Evolutionary conservation across 1,140 invertebrate species (phyloP).

Genomic region (Drosophila willistoni): DNA sequence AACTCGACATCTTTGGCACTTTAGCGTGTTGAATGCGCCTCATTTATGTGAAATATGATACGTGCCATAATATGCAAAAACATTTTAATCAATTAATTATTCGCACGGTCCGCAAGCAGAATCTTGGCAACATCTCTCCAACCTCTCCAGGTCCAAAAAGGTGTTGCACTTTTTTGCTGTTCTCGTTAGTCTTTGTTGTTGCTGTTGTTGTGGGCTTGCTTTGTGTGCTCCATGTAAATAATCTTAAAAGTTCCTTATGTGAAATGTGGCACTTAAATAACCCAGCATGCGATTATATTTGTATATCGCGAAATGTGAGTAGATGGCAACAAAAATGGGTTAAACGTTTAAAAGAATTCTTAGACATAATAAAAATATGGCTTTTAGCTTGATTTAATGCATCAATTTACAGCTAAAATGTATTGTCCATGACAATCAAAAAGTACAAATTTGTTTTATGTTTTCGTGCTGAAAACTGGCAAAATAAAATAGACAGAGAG

Average conservation of each 20-base stretch:
- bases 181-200: conserved; percentile 14
- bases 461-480: too few relatives aligned
- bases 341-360: not conserved
- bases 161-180: conserved; percentile 42
- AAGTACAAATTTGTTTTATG: too few relatives aligned
- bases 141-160: conserved; percentile 29
- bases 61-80: conserved; percentile 79
- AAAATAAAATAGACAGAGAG: too few relatives aligned
- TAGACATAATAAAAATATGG: not conserved
- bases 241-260: conserved; percentile 77
- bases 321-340: not conserved
- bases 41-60: conserved; percentile 82
- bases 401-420: not conserved
- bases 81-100: conserved; percentile 82
- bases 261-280: conserved; percentile 79
- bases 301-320: conserved; percentile 1
- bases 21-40: conserved; percentile 79
- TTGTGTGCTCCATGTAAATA: conserved; percentile 70
- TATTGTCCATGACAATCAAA: too few relatives aligned
- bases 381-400: not conserved
- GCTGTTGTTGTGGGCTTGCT: conserved; percentile 18
- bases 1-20: conserved; percentile 70
- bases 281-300: conserved; percentile 57
- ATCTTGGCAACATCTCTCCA: conserved; percentile 10
- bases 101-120: conserved; percentile 44